Percentiles rank a stretch among this genome's conserved stretches.
phyloP scores from a whole-genome alignment of 1,140 invertebrate species.

The Himalopsyche phryganea region DNA sequence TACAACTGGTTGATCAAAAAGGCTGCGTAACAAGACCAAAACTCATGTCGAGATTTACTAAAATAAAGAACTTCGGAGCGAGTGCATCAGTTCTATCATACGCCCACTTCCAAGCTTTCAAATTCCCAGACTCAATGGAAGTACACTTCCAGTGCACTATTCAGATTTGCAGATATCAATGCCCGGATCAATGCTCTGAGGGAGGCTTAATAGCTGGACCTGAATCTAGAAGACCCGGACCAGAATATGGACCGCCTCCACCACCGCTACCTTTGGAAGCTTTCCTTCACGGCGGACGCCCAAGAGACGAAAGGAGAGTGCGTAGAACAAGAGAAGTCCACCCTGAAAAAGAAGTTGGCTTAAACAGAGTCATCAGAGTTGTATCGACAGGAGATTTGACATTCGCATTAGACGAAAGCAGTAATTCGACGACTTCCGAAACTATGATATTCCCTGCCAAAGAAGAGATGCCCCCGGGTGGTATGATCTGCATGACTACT shows the following conservation, averaged over 20 bases:
- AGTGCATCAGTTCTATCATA: slow-evolving; percentile 88
- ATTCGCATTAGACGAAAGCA: slow-evolving; percentile 66
- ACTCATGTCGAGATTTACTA: slow-evolving; percentile 89
- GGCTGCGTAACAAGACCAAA: slow-evolving; percentile 90
- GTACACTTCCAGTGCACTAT: slow-evolving; percentile 96
- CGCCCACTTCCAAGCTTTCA: slow-evolving; percentile 92
- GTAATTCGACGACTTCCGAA: slow-evolving; percentile 52
- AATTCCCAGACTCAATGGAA: slow-evolving; percentile 95
- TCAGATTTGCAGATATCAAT: slow-evolving; percentile 89
- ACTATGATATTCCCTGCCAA: slow-evolving; percentile 67
- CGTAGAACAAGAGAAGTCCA: slow-evolving; percentile 60
- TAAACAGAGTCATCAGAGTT: slow-evolving; percentile 79
- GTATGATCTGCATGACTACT: slow-evolving; percentile 88
- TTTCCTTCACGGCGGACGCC: slow-evolving; percentile 60
- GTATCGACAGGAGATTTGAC: slow-evolving; percentile 83
- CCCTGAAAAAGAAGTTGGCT: slow-evolving; percentile 73
- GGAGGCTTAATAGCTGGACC: slow-evolving; percentile 47
- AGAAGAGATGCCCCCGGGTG: slow-evolving; percentile 49
- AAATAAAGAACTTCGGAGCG: slow-evolving; percentile 93
- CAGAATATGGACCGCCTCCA: slow-evolving; percentile 67
- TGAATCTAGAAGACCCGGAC: slow-evolving; percentile 54
- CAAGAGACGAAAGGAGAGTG: slow-evolving; percentile 70
- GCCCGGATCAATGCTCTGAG: slow-evolving; percentile 84
- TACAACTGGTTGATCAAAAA: slow-evolving; percentile 88
- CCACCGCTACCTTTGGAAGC: slow-evolving; percentile 59